A percentile compares a stretch with the other conserved stretches of the same genome.
Evolutionary conservation across 1,140 invertebrate genomes (phyloP).

Genomic region (Drosophila grimshawi): DNA sequence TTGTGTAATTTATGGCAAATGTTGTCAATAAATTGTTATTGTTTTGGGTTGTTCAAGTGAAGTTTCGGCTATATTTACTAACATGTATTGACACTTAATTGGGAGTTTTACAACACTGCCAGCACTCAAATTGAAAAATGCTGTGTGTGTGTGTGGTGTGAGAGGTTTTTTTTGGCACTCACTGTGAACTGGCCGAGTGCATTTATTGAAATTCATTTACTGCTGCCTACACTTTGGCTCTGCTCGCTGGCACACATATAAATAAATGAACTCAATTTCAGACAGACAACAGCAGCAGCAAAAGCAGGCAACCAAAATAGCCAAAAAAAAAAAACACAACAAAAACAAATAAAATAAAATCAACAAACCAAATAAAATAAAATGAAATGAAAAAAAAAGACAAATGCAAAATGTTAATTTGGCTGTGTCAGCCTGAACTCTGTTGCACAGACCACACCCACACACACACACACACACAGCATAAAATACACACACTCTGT

Average conservation of each 20-base stretch:
- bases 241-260: constrained; percentile 38
- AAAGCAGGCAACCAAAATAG: constrained; percentile 37
- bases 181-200: constrained; percentile 20
- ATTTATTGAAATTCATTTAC: constrained; percentile 65
- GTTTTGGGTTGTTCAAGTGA: too few relatives aligned
- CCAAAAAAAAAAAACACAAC: constrained; percentile 13
- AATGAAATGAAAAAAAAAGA: constrained; percentile 6
- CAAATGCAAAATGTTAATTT: constrained; percentile 16
- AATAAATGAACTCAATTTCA: constrained; percentile 75
- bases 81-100: too few relatives aligned
- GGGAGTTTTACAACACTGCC: neutral
- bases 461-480: neutral
- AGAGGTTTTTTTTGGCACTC: constrained; percentile 15
- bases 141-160: neutral
- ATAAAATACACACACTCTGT: neutral
- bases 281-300: constrained; percentile 16
- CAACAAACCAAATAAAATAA: constrained; percentile 21
- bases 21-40: too few relatives aligned
- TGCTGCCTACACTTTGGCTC: constrained; percentile 21
- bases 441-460: neutral
- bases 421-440: constrained; percentile 11
- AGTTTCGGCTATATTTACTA: too few relatives aligned
- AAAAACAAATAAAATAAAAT: neutral
- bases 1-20: too few relatives aligned
- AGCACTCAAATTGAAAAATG: neutral